These are phyloP conservation scores for Amblyopsis hoosieri DNA, from an alignment of 2,797 vertebrate species.

Conservation along the genomic window DNA sequence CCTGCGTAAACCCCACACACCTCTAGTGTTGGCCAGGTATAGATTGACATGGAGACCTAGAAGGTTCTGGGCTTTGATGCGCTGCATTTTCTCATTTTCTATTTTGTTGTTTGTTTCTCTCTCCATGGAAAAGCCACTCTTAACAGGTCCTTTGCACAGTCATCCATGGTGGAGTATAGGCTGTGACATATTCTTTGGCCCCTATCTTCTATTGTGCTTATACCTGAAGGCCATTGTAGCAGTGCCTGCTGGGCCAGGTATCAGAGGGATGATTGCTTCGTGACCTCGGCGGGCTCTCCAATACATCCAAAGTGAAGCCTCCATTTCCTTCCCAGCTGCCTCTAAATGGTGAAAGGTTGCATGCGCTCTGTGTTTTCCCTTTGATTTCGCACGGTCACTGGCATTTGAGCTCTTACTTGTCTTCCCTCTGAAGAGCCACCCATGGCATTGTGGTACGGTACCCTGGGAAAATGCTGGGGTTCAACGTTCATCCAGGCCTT, in stretches of 20 bases:
- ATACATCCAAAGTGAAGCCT: slow-evolving; percentile 78
- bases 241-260: slow-evolving; percentile 72
- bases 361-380: slow-evolving; percentile 57
- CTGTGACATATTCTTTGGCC: slow-evolving; percentile 68
- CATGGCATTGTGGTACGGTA: slow-evolving; percentile 42
- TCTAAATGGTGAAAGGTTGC: slow-evolving; percentile 76
- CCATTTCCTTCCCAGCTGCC: slow-evolving; percentile 66
- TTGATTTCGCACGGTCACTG: slow-evolving; percentile 72
- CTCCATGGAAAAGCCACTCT: slow-evolving; percentile 43
- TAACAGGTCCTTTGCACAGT: slow-evolving; percentile 62
- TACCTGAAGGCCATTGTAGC: slow-evolving; percentile 57
- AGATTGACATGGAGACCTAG: slow-evolving; percentile 34
- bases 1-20: neutral
- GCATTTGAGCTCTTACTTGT: slow-evolving; percentile 76
- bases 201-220: slow-evolving; percentile 56
- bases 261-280: slow-evolving; percentile 78
- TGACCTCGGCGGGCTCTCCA: slow-evolving; percentile 75
- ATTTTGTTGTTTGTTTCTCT: too few species aligned
- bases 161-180: slow-evolving; percentile 59
- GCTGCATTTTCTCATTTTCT: slow-evolving; percentile 42
- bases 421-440: slow-evolving; percentile 51
- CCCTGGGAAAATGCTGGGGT: slow-evolving; percentile 31
- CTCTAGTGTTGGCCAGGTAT: neutral
- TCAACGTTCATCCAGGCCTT: slow-evolving; percentile 45
- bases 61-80: slow-evolving; percentile 49